Base-by-base conservation (phyloP, 2,797 vertebrate species). In the Sebastes alutus region DNA sequence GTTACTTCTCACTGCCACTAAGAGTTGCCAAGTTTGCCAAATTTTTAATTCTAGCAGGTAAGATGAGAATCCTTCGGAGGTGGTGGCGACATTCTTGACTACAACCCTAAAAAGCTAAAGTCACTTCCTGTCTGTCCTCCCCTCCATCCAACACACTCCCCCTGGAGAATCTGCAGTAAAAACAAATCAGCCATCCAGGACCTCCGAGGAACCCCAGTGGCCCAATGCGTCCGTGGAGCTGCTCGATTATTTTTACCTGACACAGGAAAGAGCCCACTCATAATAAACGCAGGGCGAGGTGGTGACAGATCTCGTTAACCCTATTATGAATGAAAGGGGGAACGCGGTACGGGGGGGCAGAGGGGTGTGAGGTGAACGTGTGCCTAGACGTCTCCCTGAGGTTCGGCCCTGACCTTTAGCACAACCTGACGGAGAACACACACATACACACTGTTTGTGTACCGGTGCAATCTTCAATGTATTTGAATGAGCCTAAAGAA, bases 171-270 rank as follows among this genome's bases (percentile, higher is more conserved):
- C 80, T 62, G 54, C 83, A 92, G 82, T 59, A 81, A 90, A 94
- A 95, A 94, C 94, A 93, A 91, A 90, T 85, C 80, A 84, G 76
- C 80, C 72, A 72, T 85, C 38, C 18, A 52, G 84, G 83, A 88
- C 74, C 88, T 81, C 77, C 16, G 54, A 86, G 85, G 86, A 90
- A 90, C 87, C 86, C 74, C 82, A 33, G 80, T 82, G 88, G 90
- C 86, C 80, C 81, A 86, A 78, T 66, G 84, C 22, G 63, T 92
- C 93, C 58, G 73, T 78, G 82, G 91, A 86, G 70, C 80, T 25
- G 82, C 88, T 81, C 78, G 93, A 96, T 96, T 96, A 95, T 95
- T 95, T 96, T 95, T 93, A 94, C 93, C 93, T 94, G 89, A 91
- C 92, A 93, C 96, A 96, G 95, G 95, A 96, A 95, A 94, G 90